Percentiles rank a stretch among this genome's conserved stretches.
Conservation (phyloP, 2,888 invertebrate species). For the Autographa pulchrina region DNA sequence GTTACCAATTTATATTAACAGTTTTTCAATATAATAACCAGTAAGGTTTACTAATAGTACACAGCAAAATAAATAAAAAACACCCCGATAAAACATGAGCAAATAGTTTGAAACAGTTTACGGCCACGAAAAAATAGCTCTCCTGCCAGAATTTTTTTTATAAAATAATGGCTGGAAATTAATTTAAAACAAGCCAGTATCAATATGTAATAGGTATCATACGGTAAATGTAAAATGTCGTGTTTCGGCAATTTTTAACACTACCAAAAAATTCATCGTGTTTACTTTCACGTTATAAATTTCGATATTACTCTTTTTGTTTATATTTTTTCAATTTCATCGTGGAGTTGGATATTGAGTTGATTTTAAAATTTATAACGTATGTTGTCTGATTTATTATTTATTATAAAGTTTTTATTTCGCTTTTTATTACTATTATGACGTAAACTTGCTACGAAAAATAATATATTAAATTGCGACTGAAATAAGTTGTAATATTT, state of each 20-base stretch:
- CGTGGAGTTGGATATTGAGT: conserved; percentile 23
- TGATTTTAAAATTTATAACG: conserved; percentile 39
- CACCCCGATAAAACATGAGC: no score
- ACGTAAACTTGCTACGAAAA: no score
- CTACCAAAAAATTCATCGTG: conserved; percentile 14
- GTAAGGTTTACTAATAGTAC: no score
- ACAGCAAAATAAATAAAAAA: no score
- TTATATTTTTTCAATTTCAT: conserved; percentile 38
- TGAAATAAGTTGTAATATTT: no score
- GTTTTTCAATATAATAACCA: no score
- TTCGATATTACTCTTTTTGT: conserved; percentile 20
- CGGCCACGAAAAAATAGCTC: neutral
- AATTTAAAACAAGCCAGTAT: neutral
- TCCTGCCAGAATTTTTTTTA: neutral
- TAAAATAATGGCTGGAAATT: neutral
- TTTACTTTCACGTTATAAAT: conserved; percentile 28
- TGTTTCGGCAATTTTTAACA: conserved; percentile 18
- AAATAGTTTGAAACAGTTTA: neutral
- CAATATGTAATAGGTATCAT: neutral
- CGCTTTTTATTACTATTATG: neutral
- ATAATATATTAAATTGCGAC: no score
- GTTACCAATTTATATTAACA: no score
- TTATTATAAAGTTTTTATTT: neutral
- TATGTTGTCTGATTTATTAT: conserved; percentile 17
- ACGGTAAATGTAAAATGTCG: neutral